A percentile compares a stretch with the other conserved stretches of the same genome.
Conservation (phyloP, 2,888 invertebrate species). For the Steinernema carpocapsae region DNA sequence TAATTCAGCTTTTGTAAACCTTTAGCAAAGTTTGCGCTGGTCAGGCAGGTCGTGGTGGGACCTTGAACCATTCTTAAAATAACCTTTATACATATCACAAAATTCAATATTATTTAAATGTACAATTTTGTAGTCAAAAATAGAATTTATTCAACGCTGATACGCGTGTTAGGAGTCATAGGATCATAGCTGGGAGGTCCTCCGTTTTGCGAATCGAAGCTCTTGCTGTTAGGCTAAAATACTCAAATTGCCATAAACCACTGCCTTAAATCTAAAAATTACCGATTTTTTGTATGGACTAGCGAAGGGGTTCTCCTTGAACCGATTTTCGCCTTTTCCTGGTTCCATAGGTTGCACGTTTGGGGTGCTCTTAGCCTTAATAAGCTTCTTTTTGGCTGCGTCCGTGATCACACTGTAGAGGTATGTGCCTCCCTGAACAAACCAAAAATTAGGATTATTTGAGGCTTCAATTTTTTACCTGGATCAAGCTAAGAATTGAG, state of each 20-base stretch:
- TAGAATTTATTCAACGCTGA: constrained; percentile 16
- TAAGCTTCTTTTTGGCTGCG: constrained; percentile 54
- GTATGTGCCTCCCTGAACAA: constrained; percentile 60
- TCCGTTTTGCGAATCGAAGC: constrained; percentile 10
- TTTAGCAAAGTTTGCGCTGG: no score
- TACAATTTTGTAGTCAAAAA: constrained; percentile 7
- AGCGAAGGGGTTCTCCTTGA: constrained; percentile 55
- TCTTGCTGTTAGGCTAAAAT: constrained; percentile 4
- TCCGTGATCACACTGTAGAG: constrained; percentile 58
- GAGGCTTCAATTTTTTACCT: constrained; percentile 49
- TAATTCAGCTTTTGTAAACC: neutral
- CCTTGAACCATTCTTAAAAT: neutral
- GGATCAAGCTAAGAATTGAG: constrained; percentile 66
- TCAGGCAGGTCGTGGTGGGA: no score
- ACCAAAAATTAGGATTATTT: neutral
- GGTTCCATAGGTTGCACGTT: neutral
- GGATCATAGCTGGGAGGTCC: constrained; percentile 23
- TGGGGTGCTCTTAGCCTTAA: neutral
- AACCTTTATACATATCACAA: constrained; percentile 28
- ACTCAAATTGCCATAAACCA: neutral
- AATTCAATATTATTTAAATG: neutral
- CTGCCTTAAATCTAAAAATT: no score
- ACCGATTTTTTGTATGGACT: constrained; percentile 51
- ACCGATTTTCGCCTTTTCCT: neutral
- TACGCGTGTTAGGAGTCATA: neutral